Percentiles rank a stretch among this genome's conserved stretches.
Evolutionary conservation across 1,140 invertebrate genomes (phyloP).

Genomic region (Solenopsis fugax): DNA sequence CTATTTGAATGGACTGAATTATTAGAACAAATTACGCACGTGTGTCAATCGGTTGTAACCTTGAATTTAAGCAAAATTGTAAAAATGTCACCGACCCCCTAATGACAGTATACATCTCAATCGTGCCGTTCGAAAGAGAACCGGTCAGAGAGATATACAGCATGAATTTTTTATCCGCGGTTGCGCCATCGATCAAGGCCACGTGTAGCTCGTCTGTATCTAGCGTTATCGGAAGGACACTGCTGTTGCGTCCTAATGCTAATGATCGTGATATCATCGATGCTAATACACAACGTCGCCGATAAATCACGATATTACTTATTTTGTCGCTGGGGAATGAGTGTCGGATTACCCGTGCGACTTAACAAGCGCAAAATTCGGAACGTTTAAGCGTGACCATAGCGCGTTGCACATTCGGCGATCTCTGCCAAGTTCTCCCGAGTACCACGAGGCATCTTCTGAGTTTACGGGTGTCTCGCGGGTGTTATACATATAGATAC

Average conservation of each 20-base stretch:
- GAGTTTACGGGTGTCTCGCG: background rate
- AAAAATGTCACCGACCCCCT: background rate
- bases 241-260: background rate
- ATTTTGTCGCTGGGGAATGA: background rate
- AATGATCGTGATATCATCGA: background rate
- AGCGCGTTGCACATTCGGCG: background rate
- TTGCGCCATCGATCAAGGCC: conserved; percentile 15
- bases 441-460: background rate
- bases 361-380: background rate
- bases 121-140: background rate
- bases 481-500: background rate
- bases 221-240: background rate
- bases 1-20: background rate
- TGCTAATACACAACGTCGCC: background rate
- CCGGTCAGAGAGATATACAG: conserved; percentile 3
- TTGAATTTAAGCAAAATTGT: background rate
- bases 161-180: background rate
- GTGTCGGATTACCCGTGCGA: background rate
- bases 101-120: background rate
- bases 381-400: background rate
- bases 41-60: background rate
- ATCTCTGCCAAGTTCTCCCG: conserved; percentile 9
- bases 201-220: background rate
- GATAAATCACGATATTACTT: background rate
- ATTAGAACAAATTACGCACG: background rate